A percentile compares a stretch with the other conserved stretches of the same genome.
Evolutionary conservation across 2,113 vertebrate species (phyloP).

Genomic region (Alligator sinensis): DNA sequence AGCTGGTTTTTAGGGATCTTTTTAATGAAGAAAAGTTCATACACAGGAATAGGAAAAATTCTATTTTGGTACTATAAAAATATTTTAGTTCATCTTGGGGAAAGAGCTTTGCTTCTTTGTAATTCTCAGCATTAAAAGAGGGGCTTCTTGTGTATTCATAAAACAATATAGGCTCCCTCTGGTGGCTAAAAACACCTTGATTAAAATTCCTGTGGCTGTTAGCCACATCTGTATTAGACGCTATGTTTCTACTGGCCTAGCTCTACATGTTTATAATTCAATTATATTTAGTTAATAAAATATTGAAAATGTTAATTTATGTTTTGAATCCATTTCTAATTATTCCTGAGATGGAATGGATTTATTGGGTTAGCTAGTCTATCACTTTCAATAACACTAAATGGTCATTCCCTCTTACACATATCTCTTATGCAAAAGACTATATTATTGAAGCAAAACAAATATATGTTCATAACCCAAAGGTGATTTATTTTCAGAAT

Average conservation of each 20-base stretch:
- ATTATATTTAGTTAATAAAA: neutral
- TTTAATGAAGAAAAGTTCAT: neutral
- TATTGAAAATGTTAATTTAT: neutral
- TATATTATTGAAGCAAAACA: neutral
- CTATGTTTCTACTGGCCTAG: fast-evolving
- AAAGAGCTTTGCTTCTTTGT: neutral
- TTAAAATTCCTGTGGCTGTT: neutral
- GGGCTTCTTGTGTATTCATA: neutral
- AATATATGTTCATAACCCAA: neutral
- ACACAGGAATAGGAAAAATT: neutral
- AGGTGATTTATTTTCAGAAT: neutral
- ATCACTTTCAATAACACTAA: fast-evolving
- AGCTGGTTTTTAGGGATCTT: neutral
- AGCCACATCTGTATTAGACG: fast-evolving
- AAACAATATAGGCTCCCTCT: slow-evolving; percentile 48
- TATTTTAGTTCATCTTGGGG: neutral
- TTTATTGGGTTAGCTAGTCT: neutral
- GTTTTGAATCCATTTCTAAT: no score
- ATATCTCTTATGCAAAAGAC: neutral
- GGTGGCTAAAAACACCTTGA: neutral
- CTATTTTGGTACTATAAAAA: neutral
- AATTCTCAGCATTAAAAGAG: neutral
- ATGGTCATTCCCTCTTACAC: neutral
- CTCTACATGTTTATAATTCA: fast-evolving
- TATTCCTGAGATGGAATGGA: neutral